Evolutionary conservation across 2,797 vertebrate species (phyloP).

Genomic region (Thamnophis elegans): DNA sequence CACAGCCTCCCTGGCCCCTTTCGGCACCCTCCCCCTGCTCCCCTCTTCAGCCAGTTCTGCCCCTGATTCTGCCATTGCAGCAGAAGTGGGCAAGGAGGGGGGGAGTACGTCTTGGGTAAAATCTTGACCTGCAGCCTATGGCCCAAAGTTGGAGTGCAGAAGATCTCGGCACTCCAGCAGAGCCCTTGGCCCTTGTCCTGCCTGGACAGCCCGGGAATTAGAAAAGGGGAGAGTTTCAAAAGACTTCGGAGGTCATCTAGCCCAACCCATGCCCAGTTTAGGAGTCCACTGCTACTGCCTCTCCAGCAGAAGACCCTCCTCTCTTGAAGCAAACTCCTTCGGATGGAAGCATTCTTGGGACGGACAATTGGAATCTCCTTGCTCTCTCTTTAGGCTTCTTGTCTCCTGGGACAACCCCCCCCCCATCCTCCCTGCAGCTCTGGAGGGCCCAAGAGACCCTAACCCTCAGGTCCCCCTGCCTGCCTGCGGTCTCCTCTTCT

Average conservation of each 20-base stretch:
- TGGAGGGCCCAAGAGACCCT: not conserved
- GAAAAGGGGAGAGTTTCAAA: not conserved
- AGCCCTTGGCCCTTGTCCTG: not conserved
- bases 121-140: not conserved
- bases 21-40: not conserved
- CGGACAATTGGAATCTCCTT: not conserved
- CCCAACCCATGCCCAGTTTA: not conserved
- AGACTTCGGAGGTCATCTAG: not conserved
- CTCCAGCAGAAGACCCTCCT: not conserved
- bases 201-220: not conserved
- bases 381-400: not conserved
- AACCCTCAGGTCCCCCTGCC: too few relatives aligned
- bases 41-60: not conserved
- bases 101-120: not conserved
- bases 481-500: too few relatives aligned
- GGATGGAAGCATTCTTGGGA: not conserved
- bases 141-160: not conserved
- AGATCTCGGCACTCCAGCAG: not conserved
- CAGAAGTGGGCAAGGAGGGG: not conserved
- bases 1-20: too few relatives aligned
- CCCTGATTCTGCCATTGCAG: not conserved
- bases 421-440: not conserved
- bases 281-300: not conserved
- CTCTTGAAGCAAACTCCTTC: not conserved
- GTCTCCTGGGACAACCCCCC: not conserved